phyloP scores from a whole-genome alignment of 2,888 invertebrate species.

The Epicampocera succincta region DNA sequence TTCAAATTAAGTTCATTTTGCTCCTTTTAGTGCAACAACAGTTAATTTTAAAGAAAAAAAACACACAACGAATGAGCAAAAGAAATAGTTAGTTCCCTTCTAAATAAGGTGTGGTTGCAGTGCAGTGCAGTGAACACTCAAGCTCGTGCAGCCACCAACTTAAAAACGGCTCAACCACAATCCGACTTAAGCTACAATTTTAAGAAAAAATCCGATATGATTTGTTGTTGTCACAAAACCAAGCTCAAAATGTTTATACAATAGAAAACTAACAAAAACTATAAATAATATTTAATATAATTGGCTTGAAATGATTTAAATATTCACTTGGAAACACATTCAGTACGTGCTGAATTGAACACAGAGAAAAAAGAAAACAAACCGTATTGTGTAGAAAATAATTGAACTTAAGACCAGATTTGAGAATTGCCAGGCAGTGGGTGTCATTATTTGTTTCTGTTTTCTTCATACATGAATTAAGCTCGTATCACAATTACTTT shows the following conservation, averaged over 20 bases:
- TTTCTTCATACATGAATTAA: slow-evolving; percentile 5
- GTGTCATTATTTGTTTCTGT: slow-evolving; percentile 20
- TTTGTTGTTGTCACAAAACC: slow-evolving; percentile 19
- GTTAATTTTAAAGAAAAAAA: slow-evolving; percentile 10
- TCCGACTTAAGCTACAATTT: slow-evolving; percentile 13
- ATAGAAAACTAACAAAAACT: slow-evolving; percentile 12
- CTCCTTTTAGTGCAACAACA: not conserved
- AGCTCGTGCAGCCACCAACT: not conserved
- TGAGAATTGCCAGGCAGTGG: slow-evolving; percentile 40
- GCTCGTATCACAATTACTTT: slow-evolving; percentile 53
- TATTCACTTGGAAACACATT: not conserved
- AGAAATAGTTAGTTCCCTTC: slow-evolving; percentile 58
- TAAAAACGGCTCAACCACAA: slow-evolving; percentile 7
- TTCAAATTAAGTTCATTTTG: not conserved
- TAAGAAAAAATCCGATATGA: slow-evolving; percentile 12
- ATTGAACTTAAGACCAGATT: slow-evolving; percentile 48
- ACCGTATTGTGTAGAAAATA: slow-evolving; percentile 21
- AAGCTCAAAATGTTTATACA: slow-evolving; percentile 2
- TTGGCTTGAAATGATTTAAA: slow-evolving; percentile 31
- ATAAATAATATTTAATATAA: slow-evolving; percentile 45
- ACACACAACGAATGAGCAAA: slow-evolving; percentile 17
- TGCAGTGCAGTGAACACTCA: not conserved
- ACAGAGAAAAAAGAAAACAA: slow-evolving; percentile 22
- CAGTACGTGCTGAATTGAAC: not conserved
- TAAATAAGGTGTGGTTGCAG: slow-evolving; percentile 66